Base-by-base conservation (phyloP, 2,113 vertebrate genomes). In the Bufo gargarizans region DNA sequence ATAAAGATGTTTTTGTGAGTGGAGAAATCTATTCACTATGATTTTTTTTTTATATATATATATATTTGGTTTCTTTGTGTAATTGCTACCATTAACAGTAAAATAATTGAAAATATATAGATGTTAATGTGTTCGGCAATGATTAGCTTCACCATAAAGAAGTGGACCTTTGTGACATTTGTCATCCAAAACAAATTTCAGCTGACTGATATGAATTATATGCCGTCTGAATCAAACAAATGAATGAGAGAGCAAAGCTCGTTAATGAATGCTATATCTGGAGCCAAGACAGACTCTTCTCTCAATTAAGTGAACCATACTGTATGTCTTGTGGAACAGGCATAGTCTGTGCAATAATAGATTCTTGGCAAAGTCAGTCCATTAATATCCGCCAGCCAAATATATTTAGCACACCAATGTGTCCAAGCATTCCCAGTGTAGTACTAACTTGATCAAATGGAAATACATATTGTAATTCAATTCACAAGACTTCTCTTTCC, bases 181-280 rank as follows among this genome's bases (percentile, higher is more conserved):
- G 69, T 72, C 69, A 72, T 72, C 14, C 16, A 47, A 76, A 76
- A 76, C 45, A 47, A 76, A 76, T 47, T 76, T 0, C 72, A 76
- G 14, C 72, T 17, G 17, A 19, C 72, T 49, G 16, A 49, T 47
- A 76, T 76, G 45, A 76, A 19, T 76, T 76, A 76, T 76, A 47
- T 47, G 43, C 72, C 2, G 72, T 76, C 72, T 76, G 72, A 19
- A 76, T 47, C 43, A 76, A 49, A 43, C 22, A 72, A 76, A 43
- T 49, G 43, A 33, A 76, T 76, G 16, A 47, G 6, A 76, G 11
- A 76, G 72, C 16, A 76, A 76, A 76, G 13, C 16, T 47, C 45
- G 49, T 47, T 76, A 76, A 47, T 47, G 45, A 19, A 76, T 76
- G 72, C 43, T 76, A 76, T 49, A 76, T 76, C 72, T 76, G 45